Conservation (phyloP, 2,888 invertebrate species). For the Tinea pellionella region DNA sequence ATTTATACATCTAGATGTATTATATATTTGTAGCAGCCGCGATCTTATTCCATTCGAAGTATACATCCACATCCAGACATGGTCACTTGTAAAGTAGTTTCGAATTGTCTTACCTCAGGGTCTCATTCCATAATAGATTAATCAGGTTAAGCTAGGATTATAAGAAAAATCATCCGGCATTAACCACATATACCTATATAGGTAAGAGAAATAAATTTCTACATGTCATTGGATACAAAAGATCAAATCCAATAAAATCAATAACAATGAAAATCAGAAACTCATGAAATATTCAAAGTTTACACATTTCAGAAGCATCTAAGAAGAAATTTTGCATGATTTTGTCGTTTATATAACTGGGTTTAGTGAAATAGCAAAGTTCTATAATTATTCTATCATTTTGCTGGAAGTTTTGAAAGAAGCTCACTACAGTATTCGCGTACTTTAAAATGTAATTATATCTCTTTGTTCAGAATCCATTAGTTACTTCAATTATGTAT, state of each 20-base stretch:
- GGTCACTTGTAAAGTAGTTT: too few species aligned
- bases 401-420: not conserved
- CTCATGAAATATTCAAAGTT: not conserved
- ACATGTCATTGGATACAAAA: too few species aligned
- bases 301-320: not conserved
- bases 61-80: too few species aligned
- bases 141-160: too few species aligned
- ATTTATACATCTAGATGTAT: too few species aligned
- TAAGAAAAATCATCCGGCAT: too few species aligned
- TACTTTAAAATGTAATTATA: conserved; percentile 2
- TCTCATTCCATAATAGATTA: too few species aligned
- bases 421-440: not conserved
- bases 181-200: too few species aligned
- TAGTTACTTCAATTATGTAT: not conserved
- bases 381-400: not conserved
- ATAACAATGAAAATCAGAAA: not conserved
- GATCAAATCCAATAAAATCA: not conserved
- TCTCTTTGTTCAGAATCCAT: not conserved
- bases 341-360: not conserved
- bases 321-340: not conserved
- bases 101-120: too few species aligned
- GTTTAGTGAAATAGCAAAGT: not conserved
- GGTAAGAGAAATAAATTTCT: too few species aligned
- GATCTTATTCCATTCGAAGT: too few species aligned
- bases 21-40: too few species aligned